phyloP scores from a whole-genome alignment of 2,888 invertebrate species.

The Sipunculus nudus region DNA sequence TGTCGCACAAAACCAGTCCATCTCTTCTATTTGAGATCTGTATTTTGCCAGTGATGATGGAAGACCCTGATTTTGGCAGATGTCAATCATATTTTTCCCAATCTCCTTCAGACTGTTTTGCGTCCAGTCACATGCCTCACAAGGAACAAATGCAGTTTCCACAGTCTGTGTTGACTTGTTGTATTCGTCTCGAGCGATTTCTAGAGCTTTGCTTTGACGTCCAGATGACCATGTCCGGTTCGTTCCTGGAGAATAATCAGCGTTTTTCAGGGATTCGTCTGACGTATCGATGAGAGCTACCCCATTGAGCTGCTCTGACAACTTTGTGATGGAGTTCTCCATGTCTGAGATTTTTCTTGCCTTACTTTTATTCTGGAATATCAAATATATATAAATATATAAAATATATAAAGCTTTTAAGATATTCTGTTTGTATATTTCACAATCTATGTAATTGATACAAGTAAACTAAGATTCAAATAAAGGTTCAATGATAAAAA shows the following conservation, averaged over 20 bases:
- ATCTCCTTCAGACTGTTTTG: slow-evolving; percentile 58
- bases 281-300: too few species aligned
- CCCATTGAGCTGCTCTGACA: too few species aligned
- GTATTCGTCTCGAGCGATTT: slow-evolving; percentile 48
- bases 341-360: slow-evolving; percentile 48
- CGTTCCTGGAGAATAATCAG: too few species aligned
- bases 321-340: slow-evolving; percentile 46
- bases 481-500: too few species aligned
- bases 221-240: too few species aligned
- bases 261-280: too few species aligned
- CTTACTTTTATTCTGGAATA: slow-evolving; percentile 49
- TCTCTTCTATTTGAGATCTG: slow-evolving; percentile 49
- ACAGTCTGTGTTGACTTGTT: slow-evolving; percentile 64
- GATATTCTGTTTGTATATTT: too few species aligned
- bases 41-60: slow-evolving; percentile 59
- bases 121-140: slow-evolving; percentile 62
- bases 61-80: slow-evolving; percentile 60
- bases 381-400: neutral
- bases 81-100: slow-evolving; percentile 51
- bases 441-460: too few species aligned
- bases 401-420: neutral
- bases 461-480: too few species aligned
- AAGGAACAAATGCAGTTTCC: slow-evolving; percentile 65
- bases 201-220: neutral
- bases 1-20: slow-evolving; percentile 57